phyloP scores from a whole-genome alignment of 2,797 vertebrate genomes.

The Benthosema pterotum region DNA sequence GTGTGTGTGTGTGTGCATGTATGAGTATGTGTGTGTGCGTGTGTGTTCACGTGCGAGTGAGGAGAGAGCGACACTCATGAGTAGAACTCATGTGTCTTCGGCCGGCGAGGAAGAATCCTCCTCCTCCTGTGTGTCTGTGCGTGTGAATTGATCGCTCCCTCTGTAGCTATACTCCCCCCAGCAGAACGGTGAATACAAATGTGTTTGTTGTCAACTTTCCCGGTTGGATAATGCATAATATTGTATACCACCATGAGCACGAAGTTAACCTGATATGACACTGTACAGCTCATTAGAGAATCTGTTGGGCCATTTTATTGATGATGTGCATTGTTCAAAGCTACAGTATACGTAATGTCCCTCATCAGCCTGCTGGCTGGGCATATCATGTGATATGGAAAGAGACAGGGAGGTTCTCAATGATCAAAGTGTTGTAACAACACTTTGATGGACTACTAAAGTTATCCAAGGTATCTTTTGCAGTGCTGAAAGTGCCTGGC shows the following conservation, averaged over 20 bases:
- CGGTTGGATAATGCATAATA: no score
- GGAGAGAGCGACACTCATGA: slow-evolving; percentile 57
- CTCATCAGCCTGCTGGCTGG: background rate
- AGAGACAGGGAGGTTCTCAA: background rate
- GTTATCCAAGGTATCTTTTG: no score
- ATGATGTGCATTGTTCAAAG: no score
- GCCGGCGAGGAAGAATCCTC: slow-evolving; percentile 81
- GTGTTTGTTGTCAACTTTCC: no score
- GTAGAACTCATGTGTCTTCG: slow-evolving; percentile 82
- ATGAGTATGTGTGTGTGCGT: background rate
- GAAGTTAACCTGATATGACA: no score
- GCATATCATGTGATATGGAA: background rate
- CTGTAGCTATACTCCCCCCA: no score
- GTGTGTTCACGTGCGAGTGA: slow-evolving; percentile 18
- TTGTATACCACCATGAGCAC: no score
- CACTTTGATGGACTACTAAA: no score
- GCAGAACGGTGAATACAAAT: no score
- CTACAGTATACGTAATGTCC: no score
- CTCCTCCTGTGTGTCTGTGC: slow-evolving; percentile 17
- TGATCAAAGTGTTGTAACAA: background rate
- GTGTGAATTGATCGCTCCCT: background rate
- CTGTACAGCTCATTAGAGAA: background rate
- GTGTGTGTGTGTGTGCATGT: background rate
- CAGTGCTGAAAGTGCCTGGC: no score
- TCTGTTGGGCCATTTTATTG: background rate